Evolutionary conservation across 1,140 invertebrate genomes (phyloP).

Genomic region (Pemphigus obesinymphae): DNA sequence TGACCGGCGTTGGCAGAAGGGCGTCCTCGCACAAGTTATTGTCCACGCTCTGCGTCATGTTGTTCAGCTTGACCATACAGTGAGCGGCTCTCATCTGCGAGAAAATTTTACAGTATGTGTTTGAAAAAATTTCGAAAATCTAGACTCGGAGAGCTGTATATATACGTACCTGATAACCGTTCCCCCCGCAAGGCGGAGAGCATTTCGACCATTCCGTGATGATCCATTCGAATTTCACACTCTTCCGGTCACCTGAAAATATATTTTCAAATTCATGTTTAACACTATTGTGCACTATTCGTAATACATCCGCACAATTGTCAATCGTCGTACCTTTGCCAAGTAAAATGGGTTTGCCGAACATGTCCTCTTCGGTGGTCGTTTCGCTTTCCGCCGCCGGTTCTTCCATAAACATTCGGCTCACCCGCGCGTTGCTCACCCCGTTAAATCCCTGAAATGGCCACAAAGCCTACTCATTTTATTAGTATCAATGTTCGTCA

Average conservation of each 20-base stretch:
- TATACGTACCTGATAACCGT: slow-evolving; percentile 62
- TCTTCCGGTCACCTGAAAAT: slow-evolving; percentile 52
- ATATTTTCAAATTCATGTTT: too few relatives aligned
- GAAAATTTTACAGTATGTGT: not conserved
- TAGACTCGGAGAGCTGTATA: too few relatives aligned
- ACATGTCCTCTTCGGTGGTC: slow-evolving; percentile 18
- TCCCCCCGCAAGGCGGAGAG: slow-evolving; percentile 77
- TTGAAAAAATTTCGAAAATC: too few relatives aligned
- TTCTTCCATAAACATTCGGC: slow-evolving; percentile 46
- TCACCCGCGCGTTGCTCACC: slow-evolving; percentile 44
- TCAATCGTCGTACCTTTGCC: slow-evolving; percentile 41
- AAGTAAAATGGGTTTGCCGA: slow-evolving; percentile 32
- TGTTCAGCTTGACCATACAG: slow-evolving; percentile 61
- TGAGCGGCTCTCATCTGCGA: slow-evolving; percentile 65
- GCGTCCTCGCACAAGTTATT: slow-evolving; percentile 66
- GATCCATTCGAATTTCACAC: slow-evolving; percentile 71
- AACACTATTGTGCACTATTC: too few relatives aligned
- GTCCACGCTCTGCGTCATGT: slow-evolving; percentile 58
- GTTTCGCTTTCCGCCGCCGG: slow-evolving; percentile 12
- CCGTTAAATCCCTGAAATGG: slow-evolving; percentile 50
- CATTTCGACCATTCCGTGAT: slow-evolving; percentile 80
- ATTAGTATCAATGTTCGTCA: slow-evolving; percentile 31
- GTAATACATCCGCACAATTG: too few relatives aligned
- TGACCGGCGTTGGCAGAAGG: slow-evolving; percentile 60
- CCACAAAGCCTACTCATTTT: slow-evolving; percentile 52